Base-by-base conservation (phyloP, 2,797 vertebrate species). In the Glossophaga mutica region DNA sequence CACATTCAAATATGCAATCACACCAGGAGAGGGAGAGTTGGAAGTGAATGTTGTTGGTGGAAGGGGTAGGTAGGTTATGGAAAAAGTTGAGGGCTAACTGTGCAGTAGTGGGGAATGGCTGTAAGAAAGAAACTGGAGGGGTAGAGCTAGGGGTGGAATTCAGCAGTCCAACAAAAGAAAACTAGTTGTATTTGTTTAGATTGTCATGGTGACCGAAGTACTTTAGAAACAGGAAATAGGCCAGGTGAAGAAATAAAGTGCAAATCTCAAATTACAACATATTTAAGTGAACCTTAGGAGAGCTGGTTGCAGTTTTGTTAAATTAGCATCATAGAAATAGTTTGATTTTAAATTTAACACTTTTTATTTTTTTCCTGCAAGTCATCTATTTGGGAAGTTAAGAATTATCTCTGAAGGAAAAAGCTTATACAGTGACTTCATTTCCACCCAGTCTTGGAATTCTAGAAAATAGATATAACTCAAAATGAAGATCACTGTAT, bases 161-260 rank as follows among this genome's bases (percentile, higher is more conserved):
- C 34, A 83, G 42, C 50, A 24, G 50, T 16, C 74, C 92, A 52
- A 26, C 67, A 18, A 88, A 34, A 92, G 34, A 78, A 92, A 94
- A 88, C 19, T 22, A 68, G 46, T 82, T 81, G 52, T 93, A 2
- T 95, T 84, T 96, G 85, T 94, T 97, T 94, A 15, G 82, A 90
- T 95, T 94, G 87, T 88, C 71, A 83, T 77, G 74, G 62, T 44
- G 96, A 96, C 88, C 39, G 89, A 59, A 94, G 68, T 88, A 89
- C 86, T 77, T 95, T 94, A 92, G 82, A 96, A 96, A 97, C 50
- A 93, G 95, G 96, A 96, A 96, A 83, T 44, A 96, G 59, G n/a
- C 81, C 92, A 94, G 94, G 87, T 96, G 67, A 82, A 91, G 84
- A 96, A 95, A 92, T 93, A 89, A 94, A 84, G 24, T 89, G 34